phyloP scores from a whole-genome alignment of 2,888 invertebrate species.

The Pseudolycoriella hygida region DNA sequence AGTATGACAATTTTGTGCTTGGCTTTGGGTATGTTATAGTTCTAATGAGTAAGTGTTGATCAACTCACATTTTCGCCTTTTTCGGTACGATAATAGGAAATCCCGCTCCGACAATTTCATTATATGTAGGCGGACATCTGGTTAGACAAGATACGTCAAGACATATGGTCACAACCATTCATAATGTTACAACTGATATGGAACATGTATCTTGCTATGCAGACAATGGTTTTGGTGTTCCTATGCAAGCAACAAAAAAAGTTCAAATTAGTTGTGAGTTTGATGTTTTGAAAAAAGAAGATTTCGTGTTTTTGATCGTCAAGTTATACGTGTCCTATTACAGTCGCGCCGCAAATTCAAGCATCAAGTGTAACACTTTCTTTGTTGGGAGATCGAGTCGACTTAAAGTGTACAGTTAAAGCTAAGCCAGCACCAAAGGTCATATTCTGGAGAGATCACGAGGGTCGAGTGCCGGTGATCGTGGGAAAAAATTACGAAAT shows the following conservation, averaged over 20 bases:
- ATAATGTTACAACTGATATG: slow-evolving; percentile 72
- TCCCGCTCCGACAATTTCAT: slow-evolving; percentile 66
- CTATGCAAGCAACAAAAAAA: slow-evolving; percentile 66
- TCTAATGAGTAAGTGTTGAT: no score
- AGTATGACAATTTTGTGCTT: slow-evolving; percentile 75
- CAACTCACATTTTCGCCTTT: no score
- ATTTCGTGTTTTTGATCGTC: not conserved
- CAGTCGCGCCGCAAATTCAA: slow-evolving; percentile 59
- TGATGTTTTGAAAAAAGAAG: no score
- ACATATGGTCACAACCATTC: slow-evolving; percentile 74
- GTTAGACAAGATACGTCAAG: slow-evolving; percentile 67
- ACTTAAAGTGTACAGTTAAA: slow-evolving; percentile 58
- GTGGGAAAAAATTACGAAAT: slow-evolving; percentile 60
- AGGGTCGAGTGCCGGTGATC: slow-evolving; percentile 54
- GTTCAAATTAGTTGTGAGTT: slow-evolving; percentile 68
- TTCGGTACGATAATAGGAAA: slow-evolving; percentile 28
- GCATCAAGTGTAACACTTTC: slow-evolving; percentile 65
- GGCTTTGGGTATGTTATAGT: slow-evolving; percentile 52
- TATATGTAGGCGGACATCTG: slow-evolving; percentile 54
- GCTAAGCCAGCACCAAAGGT: slow-evolving; percentile 65
- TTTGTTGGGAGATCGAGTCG: slow-evolving; percentile 54
- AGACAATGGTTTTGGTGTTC: slow-evolving; percentile 73
- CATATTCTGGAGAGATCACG: slow-evolving; percentile 65
- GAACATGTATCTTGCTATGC: slow-evolving; percentile 74
- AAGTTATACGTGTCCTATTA: no score